These are phyloP conservation scores for Pseudopipra pipra DNA, from an alignment of 2,113 vertebrate genomes.

Conservation along the genomic window DNA sequence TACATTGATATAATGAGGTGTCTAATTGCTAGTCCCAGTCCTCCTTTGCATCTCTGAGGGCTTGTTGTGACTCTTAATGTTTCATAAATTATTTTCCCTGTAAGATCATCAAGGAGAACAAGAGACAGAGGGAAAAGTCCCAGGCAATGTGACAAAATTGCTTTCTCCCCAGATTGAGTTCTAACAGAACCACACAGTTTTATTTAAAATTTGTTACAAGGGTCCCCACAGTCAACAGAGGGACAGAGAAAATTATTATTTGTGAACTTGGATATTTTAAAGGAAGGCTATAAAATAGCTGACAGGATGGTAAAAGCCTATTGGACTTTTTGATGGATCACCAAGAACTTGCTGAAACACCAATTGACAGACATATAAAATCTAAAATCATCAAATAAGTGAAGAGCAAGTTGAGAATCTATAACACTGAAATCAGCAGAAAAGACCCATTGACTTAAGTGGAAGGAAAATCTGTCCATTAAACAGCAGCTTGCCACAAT, in stretches of 20 bases:
- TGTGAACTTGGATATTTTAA: background rate
- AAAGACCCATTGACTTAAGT: background rate
- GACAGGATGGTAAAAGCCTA: background rate
- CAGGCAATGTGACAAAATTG: background rate
- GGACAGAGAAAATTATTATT: background rate
- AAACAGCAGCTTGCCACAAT: background rate
- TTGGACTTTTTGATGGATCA: constrained; percentile 23
- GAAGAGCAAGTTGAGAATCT: background rate
- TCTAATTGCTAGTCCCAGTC: background rate
- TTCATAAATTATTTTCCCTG: constrained; percentile 37
- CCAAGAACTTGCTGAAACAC: constrained; percentile 15
- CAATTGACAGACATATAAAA: constrained; percentile 7
- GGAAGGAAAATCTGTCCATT: background rate
- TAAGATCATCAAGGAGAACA: background rate
- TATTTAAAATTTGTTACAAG: constrained; percentile 26
- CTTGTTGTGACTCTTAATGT: constrained; percentile 27
- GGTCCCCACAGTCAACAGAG: background rate
- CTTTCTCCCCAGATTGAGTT: background rate
- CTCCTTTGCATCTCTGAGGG: background rate
- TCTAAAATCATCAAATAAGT: background rate
- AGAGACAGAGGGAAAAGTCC: background rate
- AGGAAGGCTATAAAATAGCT: constrained; percentile 32
- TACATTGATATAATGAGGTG: background rate
- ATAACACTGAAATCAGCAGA: constrained; percentile 1
- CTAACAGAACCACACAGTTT: background rate